Evolutionary conservation across 2,888 invertebrate genomes (phyloP).

Genomic region (Colletes collaris): DNA sequence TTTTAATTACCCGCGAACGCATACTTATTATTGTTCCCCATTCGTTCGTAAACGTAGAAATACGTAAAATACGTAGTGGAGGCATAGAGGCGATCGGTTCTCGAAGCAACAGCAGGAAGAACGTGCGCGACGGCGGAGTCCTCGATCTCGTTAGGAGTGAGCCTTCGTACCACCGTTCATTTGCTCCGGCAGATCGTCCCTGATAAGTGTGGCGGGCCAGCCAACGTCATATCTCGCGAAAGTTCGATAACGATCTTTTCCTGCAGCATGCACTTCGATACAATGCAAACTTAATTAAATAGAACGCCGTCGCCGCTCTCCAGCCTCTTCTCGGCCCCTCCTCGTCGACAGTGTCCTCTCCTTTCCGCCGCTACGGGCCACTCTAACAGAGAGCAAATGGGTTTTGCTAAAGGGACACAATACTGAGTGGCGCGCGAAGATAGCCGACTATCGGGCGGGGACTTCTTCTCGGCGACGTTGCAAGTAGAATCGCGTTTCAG

Average conservation of each 20-base stretch:
- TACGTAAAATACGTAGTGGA: conserved; percentile 14
- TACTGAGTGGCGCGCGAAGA: conserved; percentile 48
- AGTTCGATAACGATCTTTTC: conserved; percentile 74
- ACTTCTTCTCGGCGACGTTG: conserved; percentile 29
- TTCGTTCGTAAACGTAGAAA: conserved; percentile 28
- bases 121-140: conserved; percentile 29
- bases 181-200: conserved; percentile 71
- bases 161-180: conserved; percentile 70
- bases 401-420: conserved; percentile 46
- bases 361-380: conserved; percentile 32
- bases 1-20: too few relatives aligned
- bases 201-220: conserved; percentile 68
- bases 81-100: conserved; percentile 11
- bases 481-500: conserved; percentile 32
- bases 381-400: conserved; percentile 60
- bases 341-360: conserved; percentile 6
- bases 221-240: conserved; percentile 75
- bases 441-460: conserved; percentile 37
- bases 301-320: conserved; percentile 66
- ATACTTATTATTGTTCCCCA: background rate
- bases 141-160: conserved; percentile 68
- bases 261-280: conserved; percentile 67
- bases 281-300: conserved; percentile 80
- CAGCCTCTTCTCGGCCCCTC: conserved; percentile 4
- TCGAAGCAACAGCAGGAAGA: conserved; percentile 25